Percentiles rank a stretch among this genome's conserved stretches.
phyloP scores from a whole-genome alignment of 1,140 invertebrate species.

The Drosophila murphyi region DNA sequence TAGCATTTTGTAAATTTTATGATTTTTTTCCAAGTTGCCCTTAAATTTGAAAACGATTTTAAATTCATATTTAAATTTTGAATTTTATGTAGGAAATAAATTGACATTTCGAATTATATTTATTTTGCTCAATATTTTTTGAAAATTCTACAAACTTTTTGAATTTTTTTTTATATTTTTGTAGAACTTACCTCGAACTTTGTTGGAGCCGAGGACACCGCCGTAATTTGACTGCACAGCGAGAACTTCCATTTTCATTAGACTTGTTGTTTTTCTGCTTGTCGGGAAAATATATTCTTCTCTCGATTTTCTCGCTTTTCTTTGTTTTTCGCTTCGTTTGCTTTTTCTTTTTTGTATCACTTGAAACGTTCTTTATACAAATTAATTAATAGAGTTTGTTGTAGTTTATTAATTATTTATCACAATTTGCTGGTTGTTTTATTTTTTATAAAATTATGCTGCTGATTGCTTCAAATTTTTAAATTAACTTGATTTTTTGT shows the following conservation, averaged over 20 bases:
- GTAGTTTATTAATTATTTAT: slow-evolving; percentile 64
- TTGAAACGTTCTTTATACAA: slow-evolving; percentile 53
- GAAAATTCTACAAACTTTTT: slow-evolving; percentile 3
- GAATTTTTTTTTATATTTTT: neutral
- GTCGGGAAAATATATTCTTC: slow-evolving; percentile 39
- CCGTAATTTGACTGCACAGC: slow-evolving; percentile 75
- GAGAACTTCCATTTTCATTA: slow-evolving; percentile 85
- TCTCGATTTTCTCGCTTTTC: slow-evolving; percentile 44
- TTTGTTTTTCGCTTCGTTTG: slow-evolving; percentile 44
- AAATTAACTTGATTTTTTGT: slow-evolving; percentile 61
- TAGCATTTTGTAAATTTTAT: neutral
- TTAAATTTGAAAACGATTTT: too few relatives aligned
- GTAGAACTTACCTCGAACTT: slow-evolving; percentile 79
- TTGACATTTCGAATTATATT: too few relatives aligned
- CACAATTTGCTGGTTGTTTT: slow-evolving; percentile 79
- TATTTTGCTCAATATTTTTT: neutral
- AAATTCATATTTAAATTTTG: neutral
- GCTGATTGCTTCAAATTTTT: slow-evolving; percentile 60
- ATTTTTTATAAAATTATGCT: slow-evolving; percentile 36
- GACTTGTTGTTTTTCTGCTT: slow-evolving; percentile 40
- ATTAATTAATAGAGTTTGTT: slow-evolving; percentile 60
- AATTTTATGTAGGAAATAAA: neutral
- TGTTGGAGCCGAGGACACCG: slow-evolving; percentile 74
- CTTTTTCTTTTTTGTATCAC: slow-evolving; percentile 54
- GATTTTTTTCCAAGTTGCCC: too few relatives aligned